Evolutionary conservation across 2,113 vertebrate genomes (phyloP), one percentile per base, ranked within the genome.

Genomic region (Apodemus speciosus): DNA sequence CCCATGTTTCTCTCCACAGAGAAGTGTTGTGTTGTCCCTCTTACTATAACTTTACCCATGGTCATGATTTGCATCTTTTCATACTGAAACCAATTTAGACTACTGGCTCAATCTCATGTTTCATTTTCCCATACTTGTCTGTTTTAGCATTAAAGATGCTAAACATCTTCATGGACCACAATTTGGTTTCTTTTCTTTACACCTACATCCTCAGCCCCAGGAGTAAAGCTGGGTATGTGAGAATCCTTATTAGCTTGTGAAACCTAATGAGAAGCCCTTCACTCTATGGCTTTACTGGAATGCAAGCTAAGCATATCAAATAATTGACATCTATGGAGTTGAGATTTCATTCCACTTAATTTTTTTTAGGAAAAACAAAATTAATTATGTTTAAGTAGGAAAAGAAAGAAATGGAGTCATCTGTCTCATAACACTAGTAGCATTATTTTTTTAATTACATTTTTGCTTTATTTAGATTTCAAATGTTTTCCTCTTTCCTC

Each of bases 21-120:
- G 40, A 66, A 32, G 2, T 21, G 9, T 40, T 5, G 27, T 16
- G 27, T 32, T 23, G 14, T 20, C 1, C 7, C 16, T 62, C 38
- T 84, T 5, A 32, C 4, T 7, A 7, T 43, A 1, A 10, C 27
- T 46, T 32, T 4, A 10, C 25, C 35, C 10, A 1, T 32, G 1
- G 0, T 23, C 9, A 64, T 32, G 15, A 10, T 20, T 20, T 16
- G 5, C 60, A 85, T 49, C 40, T 32, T 66, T 66, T 58, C 38
- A 64, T 13, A 11, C 0, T 9, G 2, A 64, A 46, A 46, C 15
- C 27, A 43, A 32, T 3, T 9, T 84, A 18, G 4, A 62, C 40
- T 43, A 32, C 27, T 27, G 27, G 30, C 75, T 30, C 32, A 16
- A 8, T 3, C 32, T 53, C 16, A 21, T 18, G 30, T 13, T 46